phyloP scores from a whole-genome alignment of 2,797 vertebrate species.

The Pempheris klunzingeri region DNA sequence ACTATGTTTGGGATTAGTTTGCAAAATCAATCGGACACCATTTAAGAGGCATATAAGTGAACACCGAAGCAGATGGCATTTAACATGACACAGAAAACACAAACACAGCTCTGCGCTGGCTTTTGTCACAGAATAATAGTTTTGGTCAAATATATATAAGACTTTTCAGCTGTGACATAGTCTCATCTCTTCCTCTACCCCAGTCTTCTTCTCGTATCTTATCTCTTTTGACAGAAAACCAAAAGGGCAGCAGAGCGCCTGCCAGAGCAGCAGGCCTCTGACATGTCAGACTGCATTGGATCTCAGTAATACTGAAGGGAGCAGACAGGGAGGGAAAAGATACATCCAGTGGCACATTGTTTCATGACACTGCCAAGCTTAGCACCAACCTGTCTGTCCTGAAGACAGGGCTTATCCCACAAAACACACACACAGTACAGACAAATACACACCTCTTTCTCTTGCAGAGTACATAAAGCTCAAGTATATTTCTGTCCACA shows the following conservation, averaged over 20 bases:
- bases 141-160: conserved; percentile 13
- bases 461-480: conserved; percentile 20
- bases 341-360: conserved; percentile 18
- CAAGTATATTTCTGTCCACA: conserved; percentile 28
- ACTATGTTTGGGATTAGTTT: not conserved
- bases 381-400: conserved; percentile 31
- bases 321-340: conserved; percentile 21
- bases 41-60: not conserved
- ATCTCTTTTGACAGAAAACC: conserved; percentile 50
- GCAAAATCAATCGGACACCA: not conserved
- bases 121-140: not conserved
- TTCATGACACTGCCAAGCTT: conserved; percentile 22
- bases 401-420: conserved; percentile 17
- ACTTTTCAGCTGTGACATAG: conserved; percentile 1
- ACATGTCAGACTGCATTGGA: conserved; percentile 47
- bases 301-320: conserved; percentile 32
- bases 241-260: conserved; percentile 45
- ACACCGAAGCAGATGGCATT: not conserved
- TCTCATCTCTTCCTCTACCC: conserved; percentile 9
- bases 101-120: not conserved
- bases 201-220: conserved; percentile 20
- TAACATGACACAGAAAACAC: not conserved
- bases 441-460: not conserved
- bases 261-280: conserved; percentile 25
- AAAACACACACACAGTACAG: conserved; percentile 16